Evolutionary conservation across 2,888 invertebrate species (phyloP), one percentile per base, ranked within the genome.

Genomic region (Scelioninae gen. 2): DNA sequence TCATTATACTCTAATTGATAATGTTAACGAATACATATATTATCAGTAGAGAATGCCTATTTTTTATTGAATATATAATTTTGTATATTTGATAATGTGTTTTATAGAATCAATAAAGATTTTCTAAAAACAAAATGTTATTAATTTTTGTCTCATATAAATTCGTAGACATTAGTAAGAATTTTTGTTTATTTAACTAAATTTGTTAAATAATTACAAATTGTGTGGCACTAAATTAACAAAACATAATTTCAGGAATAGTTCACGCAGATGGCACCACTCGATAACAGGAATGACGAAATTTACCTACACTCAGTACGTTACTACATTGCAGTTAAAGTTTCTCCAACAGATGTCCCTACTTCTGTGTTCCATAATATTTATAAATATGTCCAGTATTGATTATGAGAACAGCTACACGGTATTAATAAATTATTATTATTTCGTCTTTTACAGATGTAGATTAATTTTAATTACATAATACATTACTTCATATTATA

Each of bases 21-120:
- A 31, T 31, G 2, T 31, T 31, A 31, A 35, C 11, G 6, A 11
- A 11, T 35, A 35, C 35, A 35, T 35, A 31, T 35, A 11, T 35
- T 11, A 35, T 11, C 35, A 35, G 35, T 35, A 35, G 35, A 35
- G 13, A 35, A 35, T 35, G 35, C 11, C 2, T 6, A 11, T 10
- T 35, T n/a, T 35, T 35, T 35, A 35, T 35, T 35, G 11, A 6
- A 6, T 4, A 35, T 11, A 35, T 35, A 11, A n/a, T 35, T 35
- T 35, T 35, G 35, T 35, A 35, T 11, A 35, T 35, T 35, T 35
- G 35, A 35, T 6, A 35, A 35, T 35, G 35, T 35, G 35, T 35
- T 35, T n/a, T 2, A 35, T 35, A 11, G 2, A 6, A 35, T 4
- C 11, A 35, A 35, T 35, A 35, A 35, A 35, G 1, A 35, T 3